Base-by-base conservation (phyloP, 2,113 vertebrate species). In the Taxidea taxus region DNA sequence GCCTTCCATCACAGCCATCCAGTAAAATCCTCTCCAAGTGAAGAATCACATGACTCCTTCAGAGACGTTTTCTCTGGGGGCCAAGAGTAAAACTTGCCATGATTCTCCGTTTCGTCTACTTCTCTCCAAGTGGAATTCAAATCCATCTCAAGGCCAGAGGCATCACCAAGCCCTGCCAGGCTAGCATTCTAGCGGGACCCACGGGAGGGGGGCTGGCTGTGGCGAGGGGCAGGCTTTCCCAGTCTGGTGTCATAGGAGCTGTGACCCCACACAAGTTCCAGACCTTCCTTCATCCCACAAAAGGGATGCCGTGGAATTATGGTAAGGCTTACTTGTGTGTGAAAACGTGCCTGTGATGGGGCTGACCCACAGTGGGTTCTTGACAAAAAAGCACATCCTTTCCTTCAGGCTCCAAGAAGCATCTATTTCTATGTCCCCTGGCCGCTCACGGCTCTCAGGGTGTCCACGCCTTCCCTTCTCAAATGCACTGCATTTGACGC, bases 161-260 rank as follows among this genome's bases (percentile, higher is more conserved):
- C 74, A 4, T 14, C 82, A n/a, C 77, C 21, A 34, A 31, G 37
- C 29, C 31, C 29, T 10, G 1, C 9, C 20, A 42, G 25, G 7
- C n/a, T 29, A 49, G 29, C 18, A 56, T 2, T 25, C 31, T 3
- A 34, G 6, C 25, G 23, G 37, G 12, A 12, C 18, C 68, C 8
- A 27, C 9, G 12, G 23, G 47, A 68, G 27, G 47, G 3, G n/a
- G n/a, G 10, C 34, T 20, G 34, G 4, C 20, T 25, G 13, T 51
- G 16, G 31, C 10, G 2, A 68, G 11, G 11, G 8, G 7, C 1
- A 1, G 39, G 16, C 18, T n/a, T 27, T 13, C 47, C 13, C 15
- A 4, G 23, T 20, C 34, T n/a, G 34, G 27, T 44, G 18, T 51
- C 77, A 0, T 77, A 23, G 20, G 29, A 68, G 42, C 2, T 66